Percentiles rank a stretch among this genome's conserved stretches.
Conservation (phyloP, 2,888 invertebrate genomes). For the Agonopterix subpropinquella region DNA sequence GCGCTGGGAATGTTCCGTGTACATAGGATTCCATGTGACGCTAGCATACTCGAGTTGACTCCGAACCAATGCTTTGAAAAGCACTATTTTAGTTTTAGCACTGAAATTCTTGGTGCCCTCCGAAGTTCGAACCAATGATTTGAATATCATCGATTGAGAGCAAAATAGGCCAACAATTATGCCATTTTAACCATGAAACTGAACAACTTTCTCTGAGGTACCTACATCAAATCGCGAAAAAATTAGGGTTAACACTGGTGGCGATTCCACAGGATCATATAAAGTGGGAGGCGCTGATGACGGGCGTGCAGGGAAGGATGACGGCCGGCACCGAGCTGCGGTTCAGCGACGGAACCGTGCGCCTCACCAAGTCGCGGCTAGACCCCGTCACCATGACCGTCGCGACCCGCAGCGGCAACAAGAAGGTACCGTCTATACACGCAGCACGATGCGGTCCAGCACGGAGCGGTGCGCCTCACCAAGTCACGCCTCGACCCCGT, state of each 20-base stretch:
- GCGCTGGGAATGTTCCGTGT: too few species aligned
- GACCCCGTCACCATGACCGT: slow-evolving; percentile 87
- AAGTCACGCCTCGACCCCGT: slow-evolving; percentile 86
- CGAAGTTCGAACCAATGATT: too few species aligned
- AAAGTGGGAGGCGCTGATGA: slow-evolving; percentile 83
- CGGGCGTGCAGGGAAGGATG: slow-evolving; percentile 80
- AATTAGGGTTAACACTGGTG: background rate
- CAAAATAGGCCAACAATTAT: too few species aligned
- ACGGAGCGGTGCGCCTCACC: slow-evolving; percentile 53
- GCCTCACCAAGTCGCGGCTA: slow-evolving; percentile 78
- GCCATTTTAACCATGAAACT: too few species aligned
- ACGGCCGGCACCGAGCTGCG: slow-evolving; percentile 81
- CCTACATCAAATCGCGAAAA: too few species aligned
- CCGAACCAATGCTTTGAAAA: too few species aligned
- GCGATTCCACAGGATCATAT: slow-evolving; percentile 45
- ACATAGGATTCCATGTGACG: too few species aligned
- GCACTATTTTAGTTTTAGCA: too few species aligned
- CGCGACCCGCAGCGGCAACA: slow-evolving; percentile 87
- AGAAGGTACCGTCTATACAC: slow-evolving; percentile 78
- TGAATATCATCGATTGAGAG: too few species aligned
- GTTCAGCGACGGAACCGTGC: slow-evolving; percentile 62
- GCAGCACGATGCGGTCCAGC: slow-evolving; percentile 72
- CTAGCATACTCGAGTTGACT: too few species aligned
- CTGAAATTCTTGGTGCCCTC: too few species aligned
- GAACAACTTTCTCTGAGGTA: too few species aligned